phyloP scores from a whole-genome alignment of 2,888 invertebrate genomes.

The Diaperis boleti region DNA sequence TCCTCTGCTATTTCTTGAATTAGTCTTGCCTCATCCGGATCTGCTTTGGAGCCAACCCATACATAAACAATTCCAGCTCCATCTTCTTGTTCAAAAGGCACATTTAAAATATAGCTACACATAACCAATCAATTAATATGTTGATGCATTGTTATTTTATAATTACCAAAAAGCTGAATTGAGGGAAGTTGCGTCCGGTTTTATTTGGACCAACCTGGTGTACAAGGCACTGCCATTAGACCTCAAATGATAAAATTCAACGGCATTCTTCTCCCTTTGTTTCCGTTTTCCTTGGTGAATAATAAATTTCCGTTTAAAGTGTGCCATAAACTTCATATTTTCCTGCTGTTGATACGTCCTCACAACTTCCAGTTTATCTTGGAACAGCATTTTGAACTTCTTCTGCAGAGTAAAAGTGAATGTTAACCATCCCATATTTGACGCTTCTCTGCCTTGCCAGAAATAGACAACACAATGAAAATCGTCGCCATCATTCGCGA shows the following conservation, averaged over 20 bases:
- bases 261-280: conserved; percentile 68
- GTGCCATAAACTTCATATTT: conserved; percentile 97
- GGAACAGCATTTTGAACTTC: conserved; percentile 89
- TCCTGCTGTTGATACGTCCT: conserved; percentile 99
- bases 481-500: conserved; percentile 60
- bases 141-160: neutral
- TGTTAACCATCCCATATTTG: conserved; percentile 99
- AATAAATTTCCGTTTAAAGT: conserved; percentile 94
- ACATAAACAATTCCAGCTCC: conserved; percentile 93
- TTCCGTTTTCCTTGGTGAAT: conserved; percentile 89
- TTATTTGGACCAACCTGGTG: conserved; percentile 91
- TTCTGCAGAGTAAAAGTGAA: conserved; percentile 97
- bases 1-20: conserved; percentile 93
- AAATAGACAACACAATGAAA: conserved; percentile 99
- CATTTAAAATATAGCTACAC: conserved; percentile 90
- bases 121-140: neutral
- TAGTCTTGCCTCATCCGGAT: conserved; percentile 86
- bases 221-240: conserved; percentile 96
- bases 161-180: conserved; percentile 95
- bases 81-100: conserved; percentile 90
- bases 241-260: conserved; percentile 94
- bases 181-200: conserved; percentile 84
- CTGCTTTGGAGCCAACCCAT: conserved; percentile 91
- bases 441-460: conserved; percentile 98
- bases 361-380: conserved; percentile 93